Evolutionary conservation across 2,113 vertebrate species (phyloP).

Genomic region (Fulica atra): DNA sequence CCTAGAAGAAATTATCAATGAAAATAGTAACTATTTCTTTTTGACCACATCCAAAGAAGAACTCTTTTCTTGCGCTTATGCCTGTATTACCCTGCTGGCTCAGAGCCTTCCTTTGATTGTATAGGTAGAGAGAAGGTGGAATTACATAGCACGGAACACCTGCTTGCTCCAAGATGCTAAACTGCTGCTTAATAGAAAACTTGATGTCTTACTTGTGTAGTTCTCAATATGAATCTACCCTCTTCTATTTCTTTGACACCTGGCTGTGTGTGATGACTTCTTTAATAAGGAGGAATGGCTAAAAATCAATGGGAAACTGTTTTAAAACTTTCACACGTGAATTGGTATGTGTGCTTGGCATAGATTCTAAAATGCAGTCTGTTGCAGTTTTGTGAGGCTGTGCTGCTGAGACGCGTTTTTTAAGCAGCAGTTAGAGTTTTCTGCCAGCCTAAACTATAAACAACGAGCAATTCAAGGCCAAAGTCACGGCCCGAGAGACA

Average conservation of each 20-base stretch:
- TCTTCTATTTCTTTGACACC: neutral
- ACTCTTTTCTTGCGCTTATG: neutral
- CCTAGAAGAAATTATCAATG: neutral
- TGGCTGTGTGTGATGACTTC: constrained; percentile 25
- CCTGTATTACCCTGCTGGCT: neutral
- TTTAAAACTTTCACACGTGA: constrained; percentile 20
- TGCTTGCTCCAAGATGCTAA: constrained; percentile 6
- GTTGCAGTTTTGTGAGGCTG: too few relatives aligned
- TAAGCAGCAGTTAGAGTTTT: too few relatives aligned
- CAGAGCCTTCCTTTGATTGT: neutral
- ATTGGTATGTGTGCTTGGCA: constrained; percentile 19
- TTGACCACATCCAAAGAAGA: neutral
- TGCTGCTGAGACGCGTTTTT: too few relatives aligned
- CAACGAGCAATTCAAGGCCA: too few relatives aligned
- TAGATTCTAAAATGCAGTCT: neutral
- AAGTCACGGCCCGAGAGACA: too few relatives aligned
- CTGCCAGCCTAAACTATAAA: too few relatives aligned
- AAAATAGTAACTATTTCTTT: neutral
- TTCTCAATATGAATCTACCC: neutral
- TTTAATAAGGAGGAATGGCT: constrained; percentile 32
- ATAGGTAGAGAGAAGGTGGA: neutral
- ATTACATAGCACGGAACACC: neutral
- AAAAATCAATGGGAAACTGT: constrained; percentile 48
- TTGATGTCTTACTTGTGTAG: constrained; percentile 19
- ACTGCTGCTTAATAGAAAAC: constrained; percentile 23